Evolutionary conservation across 2,888 invertebrate genomes (phyloP), one percentile per base, ranked within the genome.

Genomic region (Ochlodes sylvanus): DNA sequence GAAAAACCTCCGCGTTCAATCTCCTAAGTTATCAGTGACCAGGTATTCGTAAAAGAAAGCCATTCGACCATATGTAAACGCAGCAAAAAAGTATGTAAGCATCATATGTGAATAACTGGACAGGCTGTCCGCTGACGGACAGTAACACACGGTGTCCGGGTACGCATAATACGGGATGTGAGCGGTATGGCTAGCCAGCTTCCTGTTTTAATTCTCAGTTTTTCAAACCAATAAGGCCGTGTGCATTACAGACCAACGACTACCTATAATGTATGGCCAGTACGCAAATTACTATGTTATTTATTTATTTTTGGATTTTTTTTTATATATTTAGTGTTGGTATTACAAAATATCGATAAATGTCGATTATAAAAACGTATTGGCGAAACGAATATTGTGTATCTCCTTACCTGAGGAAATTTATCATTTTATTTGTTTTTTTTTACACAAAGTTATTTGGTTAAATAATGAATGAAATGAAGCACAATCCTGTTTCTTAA

Each of bases 181-280:
- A 85, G 83, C 85, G 84, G 85, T 85, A 82, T 82, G 83, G 77
- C 78, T 77, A 78, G 75, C 76, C 67, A 77, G 79, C 85, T 89
- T 89, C 88, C 88, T 88, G 88, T 84, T 76, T 82, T 79, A 79
- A 85, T 83, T 79, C 79, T 82, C 78, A 80, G 80, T 88, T 89
- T 88, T 89, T 88, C 79, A 80, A 73, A 77, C 78, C 44, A 64
- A 79, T 80, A 83, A 81, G 83, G 79, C 82, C 79, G 84, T 79
- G 81, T 82, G 82, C 81, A 71, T 56, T 64, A 64, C 56, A 56
- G 44, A 64, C 56, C 21, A 55, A 55, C 57, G n/a, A 38, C 63
- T 42, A n/a, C 34, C 9, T 56, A 56, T 44, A 41, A 42, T 63
- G 55, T 44, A 55, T 14, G n/a, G 44, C 12, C 12, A 17, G 19